phyloP scores from a whole-genome alignment of 1,140 invertebrate species.

The Papilio glaucus region DNA sequence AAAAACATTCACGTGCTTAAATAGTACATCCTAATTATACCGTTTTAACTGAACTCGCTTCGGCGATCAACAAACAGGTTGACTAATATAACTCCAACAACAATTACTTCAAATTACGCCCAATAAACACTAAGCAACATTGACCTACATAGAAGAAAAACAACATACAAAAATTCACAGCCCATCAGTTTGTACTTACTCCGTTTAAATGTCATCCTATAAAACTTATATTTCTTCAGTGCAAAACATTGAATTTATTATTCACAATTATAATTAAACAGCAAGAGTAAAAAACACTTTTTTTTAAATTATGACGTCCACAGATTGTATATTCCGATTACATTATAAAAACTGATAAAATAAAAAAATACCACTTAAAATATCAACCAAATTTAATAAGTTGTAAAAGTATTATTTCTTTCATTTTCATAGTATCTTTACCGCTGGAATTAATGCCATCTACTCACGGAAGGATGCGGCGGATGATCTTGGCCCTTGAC shows the following conservation, averaged over 20 bases:
- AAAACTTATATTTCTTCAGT: background rate
- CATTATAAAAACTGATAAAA: background rate
- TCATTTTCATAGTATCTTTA: no score
- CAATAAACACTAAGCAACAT: slow-evolving; percentile 46
- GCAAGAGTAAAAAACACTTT: background rate
- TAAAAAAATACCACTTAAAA: background rate
- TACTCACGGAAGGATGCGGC: slow-evolving; percentile 90
- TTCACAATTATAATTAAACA: no score
- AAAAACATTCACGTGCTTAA: slow-evolving; percentile 28
- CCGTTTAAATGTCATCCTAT: background rate
- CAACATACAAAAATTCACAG: slow-evolving; percentile 21
- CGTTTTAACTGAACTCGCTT: slow-evolving; percentile 18
- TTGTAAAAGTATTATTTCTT: no score
- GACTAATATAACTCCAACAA: slow-evolving; percentile 40
- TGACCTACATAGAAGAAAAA: slow-evolving; percentile 37
- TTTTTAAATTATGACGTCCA: background rate
- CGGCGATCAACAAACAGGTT: slow-evolving; percentile 29
- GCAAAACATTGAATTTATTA: background rate
- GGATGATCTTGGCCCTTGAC: slow-evolving; percentile 86
- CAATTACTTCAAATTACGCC: slow-evolving; percentile 43
- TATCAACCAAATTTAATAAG: background rate
- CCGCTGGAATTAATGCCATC: background rate
- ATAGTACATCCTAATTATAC: slow-evolving; percentile 33
- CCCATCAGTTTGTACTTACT: slow-evolving; percentile 41
- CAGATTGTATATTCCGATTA: background rate